Conservation (phyloP, 2,888 invertebrate genomes). For the Mesorhabditis sp. region DNA sequence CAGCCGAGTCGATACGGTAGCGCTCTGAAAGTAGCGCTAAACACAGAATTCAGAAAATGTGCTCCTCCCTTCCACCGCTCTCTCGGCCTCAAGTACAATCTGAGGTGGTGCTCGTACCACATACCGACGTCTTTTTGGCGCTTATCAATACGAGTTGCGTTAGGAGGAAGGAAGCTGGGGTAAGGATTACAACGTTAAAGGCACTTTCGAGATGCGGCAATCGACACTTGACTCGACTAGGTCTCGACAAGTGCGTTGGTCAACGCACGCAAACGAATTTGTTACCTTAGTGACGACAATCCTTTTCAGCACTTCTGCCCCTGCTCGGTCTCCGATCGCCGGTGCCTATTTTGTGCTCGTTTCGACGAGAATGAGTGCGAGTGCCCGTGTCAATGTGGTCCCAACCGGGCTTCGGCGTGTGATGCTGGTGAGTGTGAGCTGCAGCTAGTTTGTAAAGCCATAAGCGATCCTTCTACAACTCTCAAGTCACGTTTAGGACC, state of each 20-base stretch:
- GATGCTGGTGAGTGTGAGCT: background rate
- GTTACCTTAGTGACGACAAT: too few species aligned
- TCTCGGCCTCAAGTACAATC: background rate
- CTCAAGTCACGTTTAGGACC: too few species aligned
- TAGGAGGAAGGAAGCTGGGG: background rate
- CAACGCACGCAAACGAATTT: too few species aligned
- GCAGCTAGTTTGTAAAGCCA: too few species aligned
- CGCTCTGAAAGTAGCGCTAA: background rate
- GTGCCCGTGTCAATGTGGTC: slow-evolving; percentile 87
- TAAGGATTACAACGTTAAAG: background rate
- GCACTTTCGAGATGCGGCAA: too few species aligned
- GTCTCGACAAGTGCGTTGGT: too few species aligned
- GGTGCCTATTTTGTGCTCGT: slow-evolving; percentile 84
- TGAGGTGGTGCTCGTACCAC: background rate
- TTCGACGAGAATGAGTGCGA: slow-evolving; percentile 92
- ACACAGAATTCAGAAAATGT: background rate
- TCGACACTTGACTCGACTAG: too few species aligned
- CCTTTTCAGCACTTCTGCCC: slow-evolving; percentile 75
- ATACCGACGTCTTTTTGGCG: background rate
- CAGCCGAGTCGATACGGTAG: background rate
- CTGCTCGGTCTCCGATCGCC: slow-evolving; percentile 72
- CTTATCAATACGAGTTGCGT: background rate
- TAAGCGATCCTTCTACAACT: too few species aligned
- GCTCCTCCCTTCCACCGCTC: background rate
- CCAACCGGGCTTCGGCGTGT: background rate